Base-by-base conservation (phyloP, 1,140 invertebrate species). In the Brachionus plicatilis region DNA sequence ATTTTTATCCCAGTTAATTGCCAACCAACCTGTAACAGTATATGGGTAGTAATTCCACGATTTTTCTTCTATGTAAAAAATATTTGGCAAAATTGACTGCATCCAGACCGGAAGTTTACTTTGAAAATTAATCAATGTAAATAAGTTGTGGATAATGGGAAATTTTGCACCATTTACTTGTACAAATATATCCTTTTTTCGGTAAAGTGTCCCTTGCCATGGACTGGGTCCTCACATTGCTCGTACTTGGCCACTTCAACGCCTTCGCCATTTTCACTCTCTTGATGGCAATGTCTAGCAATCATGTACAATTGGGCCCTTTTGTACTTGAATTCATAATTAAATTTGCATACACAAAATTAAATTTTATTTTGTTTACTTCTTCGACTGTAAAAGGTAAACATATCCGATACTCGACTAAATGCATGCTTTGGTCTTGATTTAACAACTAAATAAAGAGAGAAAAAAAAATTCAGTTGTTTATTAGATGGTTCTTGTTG, bases 271-370 rank as follows among this genome's bases (percentile, higher is more conserved):
- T 93, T 92, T 86, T 93, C 93, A 9, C 94, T 95, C 87, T 97
- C 95, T 87, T 96, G 95, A 87, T 93, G 92, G 88, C 95, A 96
- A 87, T 97, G 95, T 84, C 95, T 92, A 5, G 95, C 94, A 87
- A 96, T 96, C 95, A 96, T 97, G 89, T 96, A 96, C 75, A 97
- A 91, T 87, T 97, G 95, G 0, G 95, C 95, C 88, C 96, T 93
- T 76, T 92, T 93, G 89, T 97, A 97, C 95, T 96, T 82, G 88
- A 7, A 72, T 43, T 47, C 11, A 41, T 43, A 41, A 76, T 56
- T 33, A 29, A 47, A 7, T 72, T 75, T 6, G 86, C 86, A 56
- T 14, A 78, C 43, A 83, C 75, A 27, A 83, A 27, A 78, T 70
- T 83, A 33, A 72, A 72, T 41, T 12, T 41, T 24, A 60, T 76